Evolutionary conservation across 2,113 vertebrate species (phyloP), one percentile per base, ranked within the genome.

Genomic region (Phyllopteryx taeniolatus): DNA sequence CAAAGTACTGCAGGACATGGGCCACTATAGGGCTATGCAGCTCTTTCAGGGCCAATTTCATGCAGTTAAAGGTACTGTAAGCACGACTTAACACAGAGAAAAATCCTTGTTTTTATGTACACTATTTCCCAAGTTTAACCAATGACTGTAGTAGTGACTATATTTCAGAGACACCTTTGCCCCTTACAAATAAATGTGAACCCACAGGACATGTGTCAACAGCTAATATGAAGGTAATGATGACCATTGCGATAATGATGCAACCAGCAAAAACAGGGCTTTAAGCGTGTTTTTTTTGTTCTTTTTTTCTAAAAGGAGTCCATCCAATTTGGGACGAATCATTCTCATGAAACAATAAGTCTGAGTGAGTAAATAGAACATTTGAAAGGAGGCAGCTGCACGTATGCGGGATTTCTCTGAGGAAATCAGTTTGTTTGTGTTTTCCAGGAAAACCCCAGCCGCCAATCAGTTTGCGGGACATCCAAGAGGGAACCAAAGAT

Each of bases 401-500:
- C 10, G 4, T 0, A n/a, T 12, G 8, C 19, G 10, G 39, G 11
- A 4, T 22, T 22, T 43, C 20, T 8, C 22, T 46, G 44, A 62
- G 31, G 47, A 14, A 46, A 51, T 1, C 17, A 3, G 2, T 49
- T n/a, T 60, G 62, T 51, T 19, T 51, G 4, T 3, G 20, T 46
- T 9, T 47, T 14, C 6, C 9, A 12, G 12, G 60, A 79, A 20
- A n/a, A 71, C 81, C 27, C 10, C 12, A 68, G 6, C 76, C 83
- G 1, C 27, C 13, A 15, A 75, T 92, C 71, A 90, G 76, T 47
- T 89, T 92, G 60, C 78, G 88, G 31, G 88, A 83, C 1, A 77
- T 95, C 73, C 17, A 74, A 64, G 85, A 86, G 8, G 92, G 85
- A 85, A 95, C 93, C 22, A 76, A 72, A 35, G 78, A 89, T 68